Base-by-base conservation (phyloP, 37 sponge, comb jelly and placozoan genomes). In the Oopsacas minuta region DNA sequence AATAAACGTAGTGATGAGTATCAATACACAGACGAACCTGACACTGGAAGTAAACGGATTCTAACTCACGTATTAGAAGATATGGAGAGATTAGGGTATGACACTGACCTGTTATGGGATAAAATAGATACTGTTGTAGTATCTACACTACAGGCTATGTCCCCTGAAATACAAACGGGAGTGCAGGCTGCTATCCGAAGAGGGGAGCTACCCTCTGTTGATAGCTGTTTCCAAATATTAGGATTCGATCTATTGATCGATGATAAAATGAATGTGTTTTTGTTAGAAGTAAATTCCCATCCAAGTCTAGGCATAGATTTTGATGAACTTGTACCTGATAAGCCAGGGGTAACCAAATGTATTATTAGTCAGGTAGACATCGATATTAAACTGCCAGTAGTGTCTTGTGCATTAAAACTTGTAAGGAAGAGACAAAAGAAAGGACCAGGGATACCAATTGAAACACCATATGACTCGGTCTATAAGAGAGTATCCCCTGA, bases 241-340 rank as follows among this genome's bases (percentile, higher is more conserved):
- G 90, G 90, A 1, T 87, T 90, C 82, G 90, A 90, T 82, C 23
- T 90, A 0, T 53, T 90, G 37, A n/a, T 90, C 15, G 90, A 90
- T 83, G 61, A 87, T 37, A 38, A 85, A n/a, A 52, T 85, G 0
- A 85, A 85, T 1, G 86, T 85, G 36, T 53, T 85, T 83, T 84
- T 90, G 20, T 38, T 90, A 37, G 90, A 90, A 51, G 87, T 90
- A 0, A 90, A 90, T 81, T 85, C 87, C 3, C 61, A 87, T 37
- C 90, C 90, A 1, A 87, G 88, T 85, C 83, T 87, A 38, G 37
- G 81, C 81, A 84, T 84, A 38, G 88, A 85, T 37, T 85, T 38
- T 37, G 90, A 90, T 49, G 49, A 82, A 5, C 81, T 23, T 1
- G 83, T 86, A 1, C 75, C 75, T 5, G 22, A 61, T n/a, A 86